phyloP scores from a whole-genome alignment of 2,888 invertebrate species.

The Dermolepida albohirtum region DNA sequence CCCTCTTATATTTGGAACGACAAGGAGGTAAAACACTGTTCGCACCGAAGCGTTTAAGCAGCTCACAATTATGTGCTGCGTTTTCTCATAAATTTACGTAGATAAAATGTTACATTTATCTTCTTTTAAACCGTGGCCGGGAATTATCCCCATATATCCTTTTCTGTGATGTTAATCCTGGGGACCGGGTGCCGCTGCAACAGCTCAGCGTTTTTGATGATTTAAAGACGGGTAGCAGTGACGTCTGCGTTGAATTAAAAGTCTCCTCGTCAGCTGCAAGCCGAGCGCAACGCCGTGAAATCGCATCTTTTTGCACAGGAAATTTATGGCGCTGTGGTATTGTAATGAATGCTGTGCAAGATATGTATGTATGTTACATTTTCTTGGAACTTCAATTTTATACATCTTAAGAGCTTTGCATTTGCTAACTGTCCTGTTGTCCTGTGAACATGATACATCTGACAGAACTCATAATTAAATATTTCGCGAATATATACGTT shows the following conservation, averaged over 20 bases:
- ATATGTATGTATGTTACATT: not conserved
- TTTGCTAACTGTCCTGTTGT: constrained; percentile 15
- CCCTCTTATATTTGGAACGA: constrained; percentile 20
- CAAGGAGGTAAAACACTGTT: constrained; percentile 15
- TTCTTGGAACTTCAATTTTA: too few relatives aligned
- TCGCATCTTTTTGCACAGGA: constrained; percentile 45
- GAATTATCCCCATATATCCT: constrained; percentile 63
- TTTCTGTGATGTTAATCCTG: constrained; percentile 62
- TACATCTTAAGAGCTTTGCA: not conserved
- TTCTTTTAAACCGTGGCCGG: constrained; percentile 62
- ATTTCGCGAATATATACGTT: constrained; percentile 5
- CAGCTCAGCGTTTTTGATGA: constrained; percentile 63
- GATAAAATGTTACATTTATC: constrained; percentile 65
- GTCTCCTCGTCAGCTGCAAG: constrained; percentile 55
- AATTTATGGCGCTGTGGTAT: constrained; percentile 36
- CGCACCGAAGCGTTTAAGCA: constrained; percentile 61
- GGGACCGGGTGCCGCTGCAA: constrained; percentile 53
- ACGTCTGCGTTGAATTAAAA: constrained; percentile 57
- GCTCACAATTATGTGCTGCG: constrained; percentile 63
- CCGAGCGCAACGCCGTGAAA: constrained; percentile 49
- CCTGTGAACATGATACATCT: constrained; percentile 3
- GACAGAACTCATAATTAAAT: constrained; percentile 16
- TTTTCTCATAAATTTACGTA: constrained; percentile 64
- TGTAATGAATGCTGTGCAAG: constrained; percentile 19
- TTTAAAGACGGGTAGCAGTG: constrained; percentile 58